Percentiles rank a stretch among this genome's conserved stretches.
These are phyloP conservation scores for Apostichopus parvimensis DNA, from an alignment of 35 echinoderm and acorn worm species.

Conservation along the genomic window DNA sequence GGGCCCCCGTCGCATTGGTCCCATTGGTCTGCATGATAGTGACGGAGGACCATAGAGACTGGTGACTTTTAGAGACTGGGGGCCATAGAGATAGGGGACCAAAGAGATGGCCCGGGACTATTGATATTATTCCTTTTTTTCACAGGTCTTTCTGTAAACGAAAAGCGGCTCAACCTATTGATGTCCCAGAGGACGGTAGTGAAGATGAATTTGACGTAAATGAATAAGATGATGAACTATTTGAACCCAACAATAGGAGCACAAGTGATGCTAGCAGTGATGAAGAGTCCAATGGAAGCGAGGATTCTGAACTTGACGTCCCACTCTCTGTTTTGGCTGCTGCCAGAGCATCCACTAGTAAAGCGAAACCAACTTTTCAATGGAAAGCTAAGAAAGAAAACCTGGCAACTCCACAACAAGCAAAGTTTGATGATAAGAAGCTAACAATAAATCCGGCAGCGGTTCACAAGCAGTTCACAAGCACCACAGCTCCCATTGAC, in stretches of 20 bases:
- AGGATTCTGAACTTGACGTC: background rate
- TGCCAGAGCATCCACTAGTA: background rate
- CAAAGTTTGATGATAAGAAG: constrained; percentile 28
- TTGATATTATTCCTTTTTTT: constrained; percentile 11
- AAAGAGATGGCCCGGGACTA: background rate
- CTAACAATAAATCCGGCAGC: constrained; percentile 13
- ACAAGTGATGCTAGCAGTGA: constrained; percentile 15
- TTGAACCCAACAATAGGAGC: background rate
- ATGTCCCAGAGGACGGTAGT: constrained; percentile 26
- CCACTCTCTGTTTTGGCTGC: background rate
- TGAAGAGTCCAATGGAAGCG: constrained; percentile 1
- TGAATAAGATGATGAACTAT: constrained; percentile 26
- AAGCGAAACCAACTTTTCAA: constrained; percentile 19
- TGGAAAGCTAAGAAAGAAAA: constrained; percentile 22
- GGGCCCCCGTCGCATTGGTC: too few species aligned
- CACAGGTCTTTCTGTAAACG: constrained; percentile 23
- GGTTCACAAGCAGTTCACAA: constrained; percentile 6
- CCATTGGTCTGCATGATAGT: too few species aligned
- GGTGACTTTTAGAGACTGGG: background rate
- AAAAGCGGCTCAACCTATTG: background rate
- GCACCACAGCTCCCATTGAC: background rate
- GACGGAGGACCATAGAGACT: background rate
- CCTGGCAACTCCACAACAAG: constrained; percentile 11
- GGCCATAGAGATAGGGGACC: background rate
- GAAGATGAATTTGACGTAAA: constrained; percentile 29